phyloP scores from a whole-genome alignment of 2,888 invertebrate genomes.

The Chaetogeoica ovagalla region DNA sequence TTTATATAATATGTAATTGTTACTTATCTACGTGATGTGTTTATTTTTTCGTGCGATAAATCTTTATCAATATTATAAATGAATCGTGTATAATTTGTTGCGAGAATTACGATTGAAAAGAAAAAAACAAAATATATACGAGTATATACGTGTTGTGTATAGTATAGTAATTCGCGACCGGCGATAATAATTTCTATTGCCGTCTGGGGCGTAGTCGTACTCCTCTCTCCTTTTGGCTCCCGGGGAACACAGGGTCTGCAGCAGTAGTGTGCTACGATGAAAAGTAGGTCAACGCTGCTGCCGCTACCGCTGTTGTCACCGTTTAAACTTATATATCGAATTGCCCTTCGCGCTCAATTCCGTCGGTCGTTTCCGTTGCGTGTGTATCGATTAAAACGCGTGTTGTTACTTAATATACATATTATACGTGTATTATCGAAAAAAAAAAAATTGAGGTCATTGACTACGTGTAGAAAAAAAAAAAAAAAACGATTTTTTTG shows the following conservation, averaged over 20 bases:
- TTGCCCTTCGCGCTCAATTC: slow-evolving; percentile 35
- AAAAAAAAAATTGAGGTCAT: slow-evolving; percentile 8
- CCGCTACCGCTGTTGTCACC: not conserved
- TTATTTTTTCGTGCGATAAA: not conserved
- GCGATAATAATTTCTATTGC: slow-evolving; percentile 23
- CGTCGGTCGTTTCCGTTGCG: slow-evolving; percentile 30
- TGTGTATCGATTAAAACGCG: slow-evolving; percentile 31
- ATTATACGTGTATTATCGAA: not conserved
- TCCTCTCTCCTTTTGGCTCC: slow-evolving; percentile 34
- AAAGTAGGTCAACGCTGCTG: slow-evolving; percentile 38
- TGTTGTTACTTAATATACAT: slow-evolving; percentile 5
- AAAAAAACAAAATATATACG: too few species aligned
- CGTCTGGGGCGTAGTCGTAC: slow-evolving; percentile 1
- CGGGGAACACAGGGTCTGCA: slow-evolving; percentile 22
- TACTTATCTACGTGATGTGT: not conserved
- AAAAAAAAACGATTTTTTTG: not conserved
- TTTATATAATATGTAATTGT: not conserved
- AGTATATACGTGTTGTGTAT: not conserved
- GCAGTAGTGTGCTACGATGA: too few species aligned
- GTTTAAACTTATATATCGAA: slow-evolving; percentile 33
- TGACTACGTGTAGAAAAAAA: slow-evolving; percentile 20
- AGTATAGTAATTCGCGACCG: not conserved
- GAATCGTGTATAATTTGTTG: not conserved
- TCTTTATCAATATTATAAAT: not conserved
- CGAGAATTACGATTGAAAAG: not conserved